These are phyloP conservation scores for Scolanthus callimorphus DNA, from an alignment of 92 coral and sea anemone species.

Conservation along the genomic window DNA sequence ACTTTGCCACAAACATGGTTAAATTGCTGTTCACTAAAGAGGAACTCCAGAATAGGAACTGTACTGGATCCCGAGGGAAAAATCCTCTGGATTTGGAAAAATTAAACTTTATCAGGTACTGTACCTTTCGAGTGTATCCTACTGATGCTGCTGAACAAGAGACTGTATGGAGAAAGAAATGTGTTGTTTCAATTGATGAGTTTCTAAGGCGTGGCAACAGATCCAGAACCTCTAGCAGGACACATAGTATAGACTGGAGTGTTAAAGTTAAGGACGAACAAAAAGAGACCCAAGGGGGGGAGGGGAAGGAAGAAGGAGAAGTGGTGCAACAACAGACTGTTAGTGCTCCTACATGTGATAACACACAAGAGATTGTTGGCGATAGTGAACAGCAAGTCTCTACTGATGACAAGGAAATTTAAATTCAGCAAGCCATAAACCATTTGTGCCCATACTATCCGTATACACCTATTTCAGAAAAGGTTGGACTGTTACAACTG, in stretches of 20 bases:
- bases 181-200: constrained; percentile 66
- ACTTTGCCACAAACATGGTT: constrained; percentile 59
- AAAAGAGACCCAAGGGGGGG: constrained; percentile 14
- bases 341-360: not conserved
- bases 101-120: constrained; percentile 52
- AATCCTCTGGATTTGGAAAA: constrained; percentile 59
- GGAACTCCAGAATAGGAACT: constrained; percentile 58
- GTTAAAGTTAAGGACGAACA: not conserved
- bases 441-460: no score
- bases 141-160: constrained; percentile 56
- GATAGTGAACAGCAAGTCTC: no score
- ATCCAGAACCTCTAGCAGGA: constrained; percentile 34
- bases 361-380: constrained; percentile 19
- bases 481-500: no score
- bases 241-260: constrained; percentile 8
- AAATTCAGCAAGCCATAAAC: no score
- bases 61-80: constrained; percentile 74
- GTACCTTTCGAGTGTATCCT: constrained; percentile 62
- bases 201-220: constrained; percentile 72
- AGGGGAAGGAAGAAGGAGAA: constrained; percentile 16
- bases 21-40: constrained; percentile 56
- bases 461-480: no score
- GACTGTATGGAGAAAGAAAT: constrained; percentile 56
- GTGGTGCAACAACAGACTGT: no score
- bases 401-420: not conserved